Evolutionary conservation across 2,888 invertebrate species (phyloP), one percentile per base, ranked within the genome.

Genomic region (Xiphydria camelus): DNA sequence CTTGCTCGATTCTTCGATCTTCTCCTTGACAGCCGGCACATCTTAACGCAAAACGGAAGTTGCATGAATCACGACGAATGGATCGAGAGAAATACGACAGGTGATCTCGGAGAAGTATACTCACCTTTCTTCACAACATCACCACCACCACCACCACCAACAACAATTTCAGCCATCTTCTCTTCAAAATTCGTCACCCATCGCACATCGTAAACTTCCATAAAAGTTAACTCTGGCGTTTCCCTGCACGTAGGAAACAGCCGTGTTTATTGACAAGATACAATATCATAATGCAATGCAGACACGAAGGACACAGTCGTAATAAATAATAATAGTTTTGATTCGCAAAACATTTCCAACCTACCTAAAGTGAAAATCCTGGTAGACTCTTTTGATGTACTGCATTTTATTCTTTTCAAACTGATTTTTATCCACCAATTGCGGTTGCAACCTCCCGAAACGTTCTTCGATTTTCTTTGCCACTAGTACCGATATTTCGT

Each of bases 401-500:
- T 69, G 70, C 60, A 77, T 73, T 78, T 79, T 84, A 55, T 85
- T 82, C 42, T 79, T 82, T 17, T 88, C 86, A 68, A 85, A 91
- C n/a, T 83, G 82, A 45, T 82, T 83, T 55, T 82, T 83, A 41
- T 86, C 84, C 51, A 86, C 82, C 54, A 85, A 80, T 46, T 83
- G 78, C 1, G 90, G 87, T 25, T 78, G 77, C 60, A 86, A 73
- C 33, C 89, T 83, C 1, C 91, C 91, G 70, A 83, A 86, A 64
- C 83, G 84, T 67, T 85, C 82, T 73, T 90, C 89, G 60, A 91
- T 86, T 48, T 84, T 84, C 72, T 85, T 83, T 41, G 84, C 83
- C 51, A 84, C 75, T 62, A 76, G 73, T 59, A 73, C 68, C 45
- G 77, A 73, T 49, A 78, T 76, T 59, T 76, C 73, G 48, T 72